Base-by-base conservation (phyloP, 2,113 vertebrate species). In the Nestor notabilis region DNA sequence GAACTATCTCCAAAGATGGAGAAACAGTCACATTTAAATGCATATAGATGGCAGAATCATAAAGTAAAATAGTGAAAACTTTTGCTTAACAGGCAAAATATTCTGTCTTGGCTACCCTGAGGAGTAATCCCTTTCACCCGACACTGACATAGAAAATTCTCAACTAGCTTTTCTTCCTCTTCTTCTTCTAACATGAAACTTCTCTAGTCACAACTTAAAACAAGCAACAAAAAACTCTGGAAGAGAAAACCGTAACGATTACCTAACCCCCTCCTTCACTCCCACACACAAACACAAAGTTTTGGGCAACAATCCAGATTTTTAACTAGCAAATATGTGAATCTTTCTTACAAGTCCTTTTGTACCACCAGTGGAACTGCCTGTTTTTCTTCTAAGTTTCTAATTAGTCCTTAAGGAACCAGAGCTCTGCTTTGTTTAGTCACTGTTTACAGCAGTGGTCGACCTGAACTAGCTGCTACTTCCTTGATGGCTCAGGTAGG, bases 261-360 rank as follows among this genome's bases (percentile, higher is more conserved):
- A 47, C 56, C 47, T 65, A 52, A 17, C 28, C 4, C 20, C 60
- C 18, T 66, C 37, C 49, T 79, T 75, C 65, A 41, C 71, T 90
- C 47, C 61, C 71, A 55, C 56, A 76, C 2, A 24, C 13, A 88
- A 66, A 33, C 10, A 76, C 23, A 23, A 53, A 77, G 23, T 43
- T 94, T 87, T 72, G 53, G 95, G 87, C 87, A 91, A 84, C 25
- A 77, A 61, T 72, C 87, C 91, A 96, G 58, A 85, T 77, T 50
- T 87, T 92, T 93, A 83, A 86, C 71, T 88, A 70, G n/a, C 52
- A 93, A 95, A 91, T 65, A 85, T 24, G 41, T 63, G 39, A 96
- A 66, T 81, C 37, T 70, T 24, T 11, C 71, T 91, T 64, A 87
- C 76, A 95, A 89, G 61, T 55, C 46, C 29, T 91, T 74, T n/a